These are phyloP conservation scores for Hyposoter dolosus DNA, from an alignment of 2,888 invertebrate species.

Conservation along the genomic window DNA sequence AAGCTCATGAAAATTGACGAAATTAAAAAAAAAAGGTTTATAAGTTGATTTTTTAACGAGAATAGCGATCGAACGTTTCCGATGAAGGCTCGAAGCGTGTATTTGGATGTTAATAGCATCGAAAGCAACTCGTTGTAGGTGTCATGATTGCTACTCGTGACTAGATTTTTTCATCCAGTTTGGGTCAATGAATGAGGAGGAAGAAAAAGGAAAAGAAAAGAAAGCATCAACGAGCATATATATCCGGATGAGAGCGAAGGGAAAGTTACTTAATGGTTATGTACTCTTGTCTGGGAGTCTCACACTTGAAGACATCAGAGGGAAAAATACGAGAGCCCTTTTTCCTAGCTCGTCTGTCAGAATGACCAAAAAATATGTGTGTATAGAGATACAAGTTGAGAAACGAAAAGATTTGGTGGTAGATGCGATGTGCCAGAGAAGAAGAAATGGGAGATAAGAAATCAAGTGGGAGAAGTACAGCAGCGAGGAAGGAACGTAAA, in stretches of 20 bases:
- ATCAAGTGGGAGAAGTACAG: conserved; percentile 30
- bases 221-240: conserved; percentile 27
- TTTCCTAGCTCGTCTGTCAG: conserved; percentile 45
- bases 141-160: conserved; percentile 5
- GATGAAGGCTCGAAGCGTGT: neutral
- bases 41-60: neutral
- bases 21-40: neutral
- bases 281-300: conserved; percentile 62
- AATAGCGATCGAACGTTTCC: neutral
- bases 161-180: neutral
- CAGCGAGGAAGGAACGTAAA: neutral
- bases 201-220: conserved; percentile 11
- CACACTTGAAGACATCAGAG: conserved; percentile 45
- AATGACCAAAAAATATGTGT: conserved; percentile 16
- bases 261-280: conserved; percentile 69
- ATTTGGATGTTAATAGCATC: neutral
- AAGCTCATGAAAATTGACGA: neutral
- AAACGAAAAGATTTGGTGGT: conserved; percentile 40
- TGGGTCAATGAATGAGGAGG: neutral
- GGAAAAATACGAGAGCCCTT: conserved; percentile 25
- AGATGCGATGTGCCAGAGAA: conserved; percentile 6
- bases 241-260: conserved; percentile 22
- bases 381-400: neutral
- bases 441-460: conserved; percentile 31
- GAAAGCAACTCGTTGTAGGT: conserved; percentile 1